phyloP scores from a whole-genome alignment of 2,888 invertebrate species.

The Eupithecia vulgata region DNA sequence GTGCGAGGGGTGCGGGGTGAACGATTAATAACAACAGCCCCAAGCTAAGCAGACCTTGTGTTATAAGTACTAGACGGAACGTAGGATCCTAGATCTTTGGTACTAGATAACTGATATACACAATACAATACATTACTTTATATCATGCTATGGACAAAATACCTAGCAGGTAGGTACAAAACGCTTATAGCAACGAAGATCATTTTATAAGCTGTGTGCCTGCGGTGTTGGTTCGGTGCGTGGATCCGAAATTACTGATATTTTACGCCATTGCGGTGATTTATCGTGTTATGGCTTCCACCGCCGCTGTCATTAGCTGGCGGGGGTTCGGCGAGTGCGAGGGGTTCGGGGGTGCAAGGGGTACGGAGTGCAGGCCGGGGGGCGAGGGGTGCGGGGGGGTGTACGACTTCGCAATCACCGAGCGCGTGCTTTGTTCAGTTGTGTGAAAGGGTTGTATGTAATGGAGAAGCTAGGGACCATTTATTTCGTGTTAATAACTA shows the following conservation, averaged over 20 bases:
- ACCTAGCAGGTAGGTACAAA: too few relatives aligned
- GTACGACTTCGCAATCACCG: slow-evolving; percentile 37
- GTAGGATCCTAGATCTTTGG: too few relatives aligned
- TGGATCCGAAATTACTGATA: slow-evolving; percentile 63
- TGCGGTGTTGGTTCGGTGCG: slow-evolving; percentile 32
- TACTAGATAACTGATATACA: too few relatives aligned
- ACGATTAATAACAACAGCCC: too few relatives aligned
- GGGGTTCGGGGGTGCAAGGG: slow-evolving; percentile 3
- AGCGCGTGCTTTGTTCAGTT: slow-evolving; percentile 29
- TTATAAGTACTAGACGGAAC: too few relatives aligned
- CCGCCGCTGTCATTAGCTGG: slow-evolving; percentile 36
- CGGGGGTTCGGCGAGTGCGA: slow-evolving; percentile 9
- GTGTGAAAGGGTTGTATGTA: slow-evolving; percentile 29
- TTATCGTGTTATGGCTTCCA: slow-evolving; percentile 58
- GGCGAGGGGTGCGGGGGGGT: slow-evolving; percentile 25
- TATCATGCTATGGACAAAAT: too few relatives aligned
- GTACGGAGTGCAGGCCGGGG: slow-evolving; percentile 13
- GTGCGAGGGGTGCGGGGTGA: too few relatives aligned
- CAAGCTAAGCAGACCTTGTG: too few relatives aligned
- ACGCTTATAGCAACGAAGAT: slow-evolving; percentile 21
- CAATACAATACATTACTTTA: too few relatives aligned
- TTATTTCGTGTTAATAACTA: slow-evolving; percentile 19
- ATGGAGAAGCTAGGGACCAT: slow-evolving; percentile 8
- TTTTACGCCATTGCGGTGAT: slow-evolving; percentile 69
- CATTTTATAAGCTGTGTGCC: slow-evolving; percentile 26